Evolutionary conservation across 2,113 vertebrate genomes (phyloP).

Genomic region (Cyprinodon tularosa): DNA sequence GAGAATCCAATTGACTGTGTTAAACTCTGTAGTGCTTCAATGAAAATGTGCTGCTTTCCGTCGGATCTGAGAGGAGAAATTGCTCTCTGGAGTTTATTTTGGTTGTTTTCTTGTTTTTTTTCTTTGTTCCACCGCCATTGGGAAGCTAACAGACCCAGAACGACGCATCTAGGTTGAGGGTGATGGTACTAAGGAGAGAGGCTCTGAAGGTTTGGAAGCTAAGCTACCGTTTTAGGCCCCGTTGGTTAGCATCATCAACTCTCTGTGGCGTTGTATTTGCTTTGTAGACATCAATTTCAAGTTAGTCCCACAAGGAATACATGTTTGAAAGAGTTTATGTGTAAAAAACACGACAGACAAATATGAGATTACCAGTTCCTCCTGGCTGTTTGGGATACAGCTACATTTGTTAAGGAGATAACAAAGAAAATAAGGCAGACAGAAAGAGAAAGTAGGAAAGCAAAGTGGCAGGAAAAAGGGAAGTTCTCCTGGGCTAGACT

Average conservation of each 20-base stretch:
- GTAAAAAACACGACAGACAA: constrained; percentile 20
- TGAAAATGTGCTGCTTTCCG: constrained; percentile 12
- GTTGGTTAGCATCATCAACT: constrained; percentile 43
- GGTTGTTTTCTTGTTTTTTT: neutral
- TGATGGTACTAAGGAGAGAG: constrained; percentile 30
- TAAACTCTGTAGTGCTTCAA: constrained; percentile 25
- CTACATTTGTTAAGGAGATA: constrained; percentile 58
- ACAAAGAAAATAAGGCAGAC: constrained; percentile 33
- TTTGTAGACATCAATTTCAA: constrained; percentile 39
- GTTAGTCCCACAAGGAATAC: constrained; percentile 26
- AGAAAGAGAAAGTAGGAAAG: neutral
- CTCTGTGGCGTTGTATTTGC: constrained; percentile 55
- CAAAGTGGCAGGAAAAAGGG: constrained; percentile 32
- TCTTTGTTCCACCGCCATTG: neutral
- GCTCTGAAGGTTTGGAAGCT: constrained; percentile 32
- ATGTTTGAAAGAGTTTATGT: constrained; percentile 42
- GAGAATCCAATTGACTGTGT: constrained; percentile 33
- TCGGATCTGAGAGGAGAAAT: constrained; percentile 15
- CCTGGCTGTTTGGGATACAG: constrained; percentile 40
- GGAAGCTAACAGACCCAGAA: constrained; percentile 24
- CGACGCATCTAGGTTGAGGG: constrained; percentile 21
- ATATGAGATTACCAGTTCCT: constrained; percentile 43
- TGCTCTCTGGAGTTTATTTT: neutral
- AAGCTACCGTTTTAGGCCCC: constrained; percentile 39
- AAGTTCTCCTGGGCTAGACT: constrained; percentile 54